phyloP scores from a whole-genome alignment of 2,113 vertebrate species.

The Planiliza haematocheilus region DNA sequence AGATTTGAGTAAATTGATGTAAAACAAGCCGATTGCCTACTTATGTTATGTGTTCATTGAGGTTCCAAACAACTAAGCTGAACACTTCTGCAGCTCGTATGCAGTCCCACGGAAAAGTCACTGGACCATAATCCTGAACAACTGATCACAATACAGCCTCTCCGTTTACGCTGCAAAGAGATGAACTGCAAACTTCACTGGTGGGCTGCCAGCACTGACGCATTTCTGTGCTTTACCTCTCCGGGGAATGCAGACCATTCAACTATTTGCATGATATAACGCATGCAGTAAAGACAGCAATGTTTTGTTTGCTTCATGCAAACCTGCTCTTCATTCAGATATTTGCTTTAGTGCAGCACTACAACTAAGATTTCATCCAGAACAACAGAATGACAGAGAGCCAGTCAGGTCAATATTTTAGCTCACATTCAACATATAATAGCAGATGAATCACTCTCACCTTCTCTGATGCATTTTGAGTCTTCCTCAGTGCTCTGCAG shows the following conservation, averaged over 20 bases:
- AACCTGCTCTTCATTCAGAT: conserved; percentile 36
- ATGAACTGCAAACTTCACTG: conserved; percentile 66
- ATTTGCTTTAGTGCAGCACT: conserved; percentile 48
- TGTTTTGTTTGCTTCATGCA: conserved; percentile 30
- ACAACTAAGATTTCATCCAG: conserved; percentile 30
- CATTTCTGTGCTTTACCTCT: conserved; percentile 45
- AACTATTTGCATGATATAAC: background rate
- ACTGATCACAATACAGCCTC: conserved; percentile 27
- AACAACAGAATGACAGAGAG: conserved; percentile 16
- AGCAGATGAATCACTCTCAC: conserved; percentile 68
- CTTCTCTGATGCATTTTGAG: conserved; percentile 78
- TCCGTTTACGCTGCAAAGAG: conserved; percentile 41
- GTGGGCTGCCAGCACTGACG: conserved; percentile 60
- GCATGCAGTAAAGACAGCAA: conserved; percentile 5
- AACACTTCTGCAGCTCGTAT: conserved; percentile 25
- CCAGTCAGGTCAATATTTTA: conserved; percentile 11
- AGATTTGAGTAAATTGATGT: background rate
- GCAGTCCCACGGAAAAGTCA: conserved; percentile 36
- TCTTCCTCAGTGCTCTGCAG: conserved; percentile 74
- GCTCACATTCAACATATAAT: conserved; percentile 23
- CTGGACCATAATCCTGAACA: conserved; percentile 24
- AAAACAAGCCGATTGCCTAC: background rate
- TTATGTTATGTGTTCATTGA: conserved; percentile 5
- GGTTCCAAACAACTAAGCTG: conserved; percentile 27
- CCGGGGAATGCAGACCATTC: background rate